A percentile compares a stretch with the other conserved stretches of the same genome.
Conservation (phyloP, 2,797 vertebrate species). For the Anas flavirostris region DNA sequence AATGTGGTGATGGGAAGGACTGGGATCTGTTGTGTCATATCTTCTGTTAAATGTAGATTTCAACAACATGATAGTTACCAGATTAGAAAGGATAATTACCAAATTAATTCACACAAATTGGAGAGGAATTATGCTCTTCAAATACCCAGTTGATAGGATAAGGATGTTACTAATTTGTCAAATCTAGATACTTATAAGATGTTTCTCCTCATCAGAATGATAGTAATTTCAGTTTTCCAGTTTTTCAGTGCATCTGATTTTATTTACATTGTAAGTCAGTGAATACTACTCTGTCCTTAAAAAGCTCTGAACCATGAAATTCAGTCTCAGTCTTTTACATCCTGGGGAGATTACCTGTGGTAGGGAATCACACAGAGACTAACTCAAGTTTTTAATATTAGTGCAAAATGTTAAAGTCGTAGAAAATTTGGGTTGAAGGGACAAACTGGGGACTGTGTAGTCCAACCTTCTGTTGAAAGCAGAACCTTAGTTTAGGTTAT, state of each 20-base stretch:
- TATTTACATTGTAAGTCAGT: neutral
- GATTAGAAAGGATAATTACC: slow-evolving; percentile 46
- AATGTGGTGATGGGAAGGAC: neutral
- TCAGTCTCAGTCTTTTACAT: neutral
- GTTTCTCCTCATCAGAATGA: neutral
- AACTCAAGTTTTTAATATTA: neutral
- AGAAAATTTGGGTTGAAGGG: neutral
- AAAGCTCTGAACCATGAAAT: neutral
- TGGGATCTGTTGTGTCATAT: neutral
- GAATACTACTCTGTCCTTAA: neutral
- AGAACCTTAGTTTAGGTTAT: neutral
- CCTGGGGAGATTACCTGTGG: neutral
- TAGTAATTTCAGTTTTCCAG: neutral
- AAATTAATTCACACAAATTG: slow-evolving; percentile 46
- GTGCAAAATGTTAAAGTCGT: neutral
- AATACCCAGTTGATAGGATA: neutral
- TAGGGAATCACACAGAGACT: neutral
- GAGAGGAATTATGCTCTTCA: slow-evolving; percentile 40
- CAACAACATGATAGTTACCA: neutral
- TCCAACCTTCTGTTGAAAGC: neutral
- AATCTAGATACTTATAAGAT: neutral
- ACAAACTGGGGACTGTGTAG: rapidly evolving
- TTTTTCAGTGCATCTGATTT: neutral
- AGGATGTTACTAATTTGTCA: slow-evolving; percentile 12
- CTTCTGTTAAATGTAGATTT: neutral